Evolutionary conservation across 2,797 vertebrate species (phyloP).

Genomic region (Denticeps clupeoides): DNA sequence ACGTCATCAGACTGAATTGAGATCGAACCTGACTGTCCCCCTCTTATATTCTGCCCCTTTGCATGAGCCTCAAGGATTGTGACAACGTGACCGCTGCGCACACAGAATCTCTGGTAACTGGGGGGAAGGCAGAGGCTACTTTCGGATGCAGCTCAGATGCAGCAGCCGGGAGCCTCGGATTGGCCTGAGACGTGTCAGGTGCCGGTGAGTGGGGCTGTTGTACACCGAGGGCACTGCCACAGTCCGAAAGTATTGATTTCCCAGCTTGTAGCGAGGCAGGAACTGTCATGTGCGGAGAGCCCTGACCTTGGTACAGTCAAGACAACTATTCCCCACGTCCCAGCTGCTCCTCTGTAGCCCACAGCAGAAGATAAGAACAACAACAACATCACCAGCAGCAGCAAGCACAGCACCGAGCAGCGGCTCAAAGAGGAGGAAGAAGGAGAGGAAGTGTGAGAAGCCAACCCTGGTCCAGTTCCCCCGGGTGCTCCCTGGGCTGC

Average conservation of each 20-base stretch:
- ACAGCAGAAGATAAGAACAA: conserved; percentile 1
- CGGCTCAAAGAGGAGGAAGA: conserved; percentile 12
- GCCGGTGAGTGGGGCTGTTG: conserved; percentile 78
- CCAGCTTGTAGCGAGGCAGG: conserved; percentile 92
- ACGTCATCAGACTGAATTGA: conserved; percentile 64
- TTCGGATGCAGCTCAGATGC: conserved; percentile 21
- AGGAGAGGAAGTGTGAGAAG: conserved; percentile 35
- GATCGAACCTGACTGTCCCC: conserved; percentile 48
- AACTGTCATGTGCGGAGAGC: conserved; percentile 94
- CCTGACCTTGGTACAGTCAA: conserved; percentile 78
- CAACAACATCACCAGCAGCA: conserved; percentile 12
- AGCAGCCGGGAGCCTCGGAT: conserved; percentile 30
- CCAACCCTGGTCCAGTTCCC: conserved; percentile 53
- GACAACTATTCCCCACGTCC: conserved; percentile 58
- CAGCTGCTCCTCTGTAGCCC: conserved; percentile 9
- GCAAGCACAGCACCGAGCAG: conserved; percentile 14
- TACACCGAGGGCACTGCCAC: conserved; percentile 95
- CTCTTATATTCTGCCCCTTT: neutral
- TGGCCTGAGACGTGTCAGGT: conserved; percentile 54
- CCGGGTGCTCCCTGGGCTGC: conserved; percentile 56
- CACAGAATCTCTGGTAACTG: too few relatives aligned
- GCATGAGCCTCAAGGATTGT: too few relatives aligned
- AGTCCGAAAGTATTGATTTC: conserved; percentile 98
- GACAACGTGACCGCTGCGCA: too few relatives aligned
- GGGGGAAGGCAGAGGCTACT: neutral